A percentile compares a stretch with the other conserved stretches of the same genome.
These are phyloP conservation scores for Hypotaenidia philippensis DNA, from an alignment of 2,797 vertebrate species.

Conservation along the genomic window DNA sequence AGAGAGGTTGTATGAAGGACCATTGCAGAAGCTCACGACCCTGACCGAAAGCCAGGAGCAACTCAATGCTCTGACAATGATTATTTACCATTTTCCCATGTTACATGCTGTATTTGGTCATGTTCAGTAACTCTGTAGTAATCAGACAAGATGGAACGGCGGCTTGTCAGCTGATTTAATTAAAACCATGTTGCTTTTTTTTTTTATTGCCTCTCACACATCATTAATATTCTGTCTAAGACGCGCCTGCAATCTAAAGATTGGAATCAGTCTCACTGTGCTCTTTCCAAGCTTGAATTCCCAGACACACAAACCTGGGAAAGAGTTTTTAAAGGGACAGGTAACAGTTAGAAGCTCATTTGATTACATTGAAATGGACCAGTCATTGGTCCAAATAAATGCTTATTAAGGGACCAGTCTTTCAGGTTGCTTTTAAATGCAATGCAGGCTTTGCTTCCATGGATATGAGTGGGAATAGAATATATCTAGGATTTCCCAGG, in stretches of 20 bases:
- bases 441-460: constrained; percentile 14
- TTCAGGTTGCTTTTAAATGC: constrained; percentile 61
- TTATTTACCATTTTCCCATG: constrained; percentile 42
- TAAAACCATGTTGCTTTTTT: constrained; percentile 56
- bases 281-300: constrained; percentile 69
- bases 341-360: constrained; percentile 64
- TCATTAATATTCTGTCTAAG: constrained; percentile 70
- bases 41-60: background rate
- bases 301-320: constrained; percentile 67
- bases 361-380: constrained; percentile 61
- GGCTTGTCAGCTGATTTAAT: constrained; percentile 70
- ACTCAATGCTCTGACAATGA: background rate
- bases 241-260: constrained; percentile 63
- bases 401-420: constrained; percentile 59
- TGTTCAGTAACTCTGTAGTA: constrained; percentile 56
- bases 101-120: constrained; percentile 50
- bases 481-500: constrained; percentile 65
- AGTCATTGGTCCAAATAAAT: constrained; percentile 54
- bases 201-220: constrained; percentile 66
- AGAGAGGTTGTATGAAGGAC: background rate
- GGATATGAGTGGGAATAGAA: constrained; percentile 59
- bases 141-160: constrained; percentile 60
- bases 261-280: constrained; percentile 65
- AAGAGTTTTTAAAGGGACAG: constrained; percentile 68
- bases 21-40: background rate